A percentile compares a stretch with the other conserved stretches of the same genome.
These are phyloP conservation scores for Philaethria dido DNA, from an alignment of 2,888 invertebrate species.

Conservation along the genomic window DNA sequence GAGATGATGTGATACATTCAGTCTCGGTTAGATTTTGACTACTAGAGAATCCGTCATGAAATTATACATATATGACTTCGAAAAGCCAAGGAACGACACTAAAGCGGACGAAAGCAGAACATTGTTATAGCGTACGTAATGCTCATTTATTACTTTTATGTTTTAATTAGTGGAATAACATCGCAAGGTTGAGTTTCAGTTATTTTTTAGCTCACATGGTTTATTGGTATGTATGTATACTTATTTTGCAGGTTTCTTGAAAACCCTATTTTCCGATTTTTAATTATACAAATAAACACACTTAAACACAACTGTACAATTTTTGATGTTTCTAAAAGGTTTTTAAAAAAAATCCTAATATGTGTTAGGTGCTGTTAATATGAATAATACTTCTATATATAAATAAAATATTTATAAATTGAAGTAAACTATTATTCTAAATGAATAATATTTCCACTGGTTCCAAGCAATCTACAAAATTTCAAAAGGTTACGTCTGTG, in stretches of 20 bases:
- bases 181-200: not conserved
- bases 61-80: not conserved
- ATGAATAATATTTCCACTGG: too few species aligned
- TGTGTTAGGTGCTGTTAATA: slow-evolving; percentile 28
- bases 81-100: not conserved
- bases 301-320: not conserved
- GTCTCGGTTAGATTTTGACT: not conserved
- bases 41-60: not conserved
- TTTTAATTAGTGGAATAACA: not conserved
- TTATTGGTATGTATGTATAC: not conserved
- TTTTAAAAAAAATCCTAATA: slow-evolving; percentile 15
- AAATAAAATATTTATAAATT: slow-evolving; percentile 12
- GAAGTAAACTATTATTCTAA: not conserved
- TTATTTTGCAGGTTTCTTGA: not conserved
- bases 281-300: not conserved
- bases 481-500: too few species aligned
- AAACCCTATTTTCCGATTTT: not conserved
- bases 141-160: not conserved
- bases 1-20: not conserved
- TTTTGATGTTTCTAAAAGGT: not conserved
- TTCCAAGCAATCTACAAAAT: too few species aligned
- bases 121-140: not conserved
- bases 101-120: slow-evolving; percentile 2
- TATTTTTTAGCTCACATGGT: not conserved
- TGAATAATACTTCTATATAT: not conserved